These are phyloP conservation scores for Azemiops feae DNA, from an alignment of 2,113 vertebrate genomes.

Conservation along the genomic window DNA sequence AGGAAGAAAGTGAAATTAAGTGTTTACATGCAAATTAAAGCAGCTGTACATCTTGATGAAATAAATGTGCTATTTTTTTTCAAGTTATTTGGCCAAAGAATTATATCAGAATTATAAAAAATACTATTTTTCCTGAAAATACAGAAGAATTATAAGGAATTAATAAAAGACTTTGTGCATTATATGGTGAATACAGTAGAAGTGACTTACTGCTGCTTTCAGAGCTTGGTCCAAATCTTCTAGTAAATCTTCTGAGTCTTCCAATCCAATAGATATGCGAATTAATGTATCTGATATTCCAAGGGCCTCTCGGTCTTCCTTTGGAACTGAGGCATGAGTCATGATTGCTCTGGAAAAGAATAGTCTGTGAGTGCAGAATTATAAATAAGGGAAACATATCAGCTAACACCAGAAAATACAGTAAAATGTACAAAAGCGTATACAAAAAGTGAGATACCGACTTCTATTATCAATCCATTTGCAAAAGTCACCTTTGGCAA, in stretches of 20 bases:
- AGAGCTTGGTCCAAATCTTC: slow-evolving; percentile 85
- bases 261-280: slow-evolving; percentile 88
- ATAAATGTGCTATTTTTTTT: neutral
- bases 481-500: neutral
- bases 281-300: slow-evolving; percentile 88
- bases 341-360: slow-evolving; percentile 79
- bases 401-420: neutral
- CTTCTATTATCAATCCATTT: neutral
- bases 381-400: neutral
- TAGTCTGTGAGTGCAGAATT: neutral
- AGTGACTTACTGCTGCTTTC: slow-evolving; percentile 77
- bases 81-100: neutral
- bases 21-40: neutral
- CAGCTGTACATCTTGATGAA: neutral
- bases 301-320: slow-evolving; percentile 74
- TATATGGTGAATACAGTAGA: neutral
- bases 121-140: neutral
- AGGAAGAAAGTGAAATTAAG: neutral
- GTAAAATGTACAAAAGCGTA: neutral
- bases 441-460: neutral
- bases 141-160: neutral
- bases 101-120: neutral
- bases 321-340: slow-evolving; percentile 87
- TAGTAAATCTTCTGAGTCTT: slow-evolving; percentile 83
- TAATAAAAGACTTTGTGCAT: neutral